Conservation (phyloP, 2,888 invertebrate genomes). For the Sinhomidia bicolor region DNA sequence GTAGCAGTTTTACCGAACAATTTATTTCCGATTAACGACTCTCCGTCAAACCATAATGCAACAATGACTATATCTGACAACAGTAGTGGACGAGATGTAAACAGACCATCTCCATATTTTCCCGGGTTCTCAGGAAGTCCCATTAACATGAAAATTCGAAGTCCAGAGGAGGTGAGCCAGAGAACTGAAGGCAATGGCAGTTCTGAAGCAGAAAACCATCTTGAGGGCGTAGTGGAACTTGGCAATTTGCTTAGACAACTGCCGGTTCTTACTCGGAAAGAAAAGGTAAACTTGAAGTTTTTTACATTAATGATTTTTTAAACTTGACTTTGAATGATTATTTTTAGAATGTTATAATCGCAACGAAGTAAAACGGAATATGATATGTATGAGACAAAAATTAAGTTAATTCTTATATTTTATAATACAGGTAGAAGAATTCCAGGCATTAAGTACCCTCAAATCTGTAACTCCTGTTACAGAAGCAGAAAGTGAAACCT, state of each 20-base stretch:
- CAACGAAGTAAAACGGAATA: no score
- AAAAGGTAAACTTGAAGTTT: no score
- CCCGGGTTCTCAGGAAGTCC: background rate
- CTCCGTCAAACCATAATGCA: no score
- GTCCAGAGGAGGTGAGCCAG: background rate
- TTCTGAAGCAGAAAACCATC: background rate
- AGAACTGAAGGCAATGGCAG: background rate
- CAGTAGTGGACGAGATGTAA: no score
- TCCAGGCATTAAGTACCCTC: background rate
- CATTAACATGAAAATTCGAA: constrained; percentile 22
- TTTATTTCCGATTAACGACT: no score
- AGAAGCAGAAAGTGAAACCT: constrained; percentile 60
- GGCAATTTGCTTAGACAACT: constrained; percentile 44
- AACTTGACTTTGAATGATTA: no score
- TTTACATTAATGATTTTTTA: no score
- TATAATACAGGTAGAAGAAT: no score
- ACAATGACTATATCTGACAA: no score
- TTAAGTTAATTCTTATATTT: no score
- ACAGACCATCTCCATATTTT: constrained; percentile 34
- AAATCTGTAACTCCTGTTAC: constrained; percentile 14
- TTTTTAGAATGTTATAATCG: no score
- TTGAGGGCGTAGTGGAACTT: constrained; percentile 26
- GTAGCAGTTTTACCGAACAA: constrained; percentile 29
- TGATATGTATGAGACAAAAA: no score
- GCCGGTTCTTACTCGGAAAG: constrained; percentile 45